Evolutionary conservation across 2,888 invertebrate species (phyloP).

Genomic region (Spisula subtruncata): DNA sequence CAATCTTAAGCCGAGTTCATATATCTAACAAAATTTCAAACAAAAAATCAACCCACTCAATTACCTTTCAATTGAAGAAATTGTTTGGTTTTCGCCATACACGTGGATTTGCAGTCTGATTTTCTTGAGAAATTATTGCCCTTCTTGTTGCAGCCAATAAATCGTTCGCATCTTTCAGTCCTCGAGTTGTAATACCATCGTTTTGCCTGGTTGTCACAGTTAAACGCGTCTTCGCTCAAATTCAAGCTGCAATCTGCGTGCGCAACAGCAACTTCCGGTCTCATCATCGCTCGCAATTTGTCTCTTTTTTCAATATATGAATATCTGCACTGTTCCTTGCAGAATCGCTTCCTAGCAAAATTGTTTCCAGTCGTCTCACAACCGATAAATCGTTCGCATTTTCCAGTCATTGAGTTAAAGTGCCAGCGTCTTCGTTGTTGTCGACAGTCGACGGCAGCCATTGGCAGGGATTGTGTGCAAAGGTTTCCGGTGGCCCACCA

Average conservation of each 20-base stretch:
- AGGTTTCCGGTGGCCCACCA: constrained; percentile 61
- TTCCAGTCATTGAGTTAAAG: constrained; percentile 72
- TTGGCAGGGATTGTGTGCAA: constrained; percentile 68
- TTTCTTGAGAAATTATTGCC: constrained; percentile 69
- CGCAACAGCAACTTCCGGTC: neutral
- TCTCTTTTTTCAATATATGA: constrained; percentile 19
- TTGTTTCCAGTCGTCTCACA: constrained; percentile 75
- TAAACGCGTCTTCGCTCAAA: constrained; percentile 37
- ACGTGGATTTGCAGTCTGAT: constrained; percentile 65
- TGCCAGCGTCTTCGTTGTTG: constrained; percentile 72
- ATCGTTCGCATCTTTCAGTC: constrained; percentile 65
- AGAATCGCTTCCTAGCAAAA: constrained; percentile 71
- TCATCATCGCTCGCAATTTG: neutral
- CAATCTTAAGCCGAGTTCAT: neutral
- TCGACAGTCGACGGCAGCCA: constrained; percentile 70
- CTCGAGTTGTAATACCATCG: constrained; percentile 66
- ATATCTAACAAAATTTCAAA: neutral
- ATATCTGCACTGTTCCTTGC: constrained; percentile 72
- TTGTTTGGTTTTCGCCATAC: constrained; percentile 35
- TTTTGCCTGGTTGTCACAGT: constrained; percentile 50
- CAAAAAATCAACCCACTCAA: neutral
- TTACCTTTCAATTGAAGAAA: constrained; percentile 42
- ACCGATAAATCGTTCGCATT: constrained; percentile 72
- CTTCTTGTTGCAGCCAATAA: constrained; percentile 57
- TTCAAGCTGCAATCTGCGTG: constrained; percentile 50